Percentiles rank a stretch among this genome's conserved stretches.
Evolutionary conservation across 2,888 invertebrate genomes (phyloP).

Genomic region (Andrena haemorrhoa): DNA sequence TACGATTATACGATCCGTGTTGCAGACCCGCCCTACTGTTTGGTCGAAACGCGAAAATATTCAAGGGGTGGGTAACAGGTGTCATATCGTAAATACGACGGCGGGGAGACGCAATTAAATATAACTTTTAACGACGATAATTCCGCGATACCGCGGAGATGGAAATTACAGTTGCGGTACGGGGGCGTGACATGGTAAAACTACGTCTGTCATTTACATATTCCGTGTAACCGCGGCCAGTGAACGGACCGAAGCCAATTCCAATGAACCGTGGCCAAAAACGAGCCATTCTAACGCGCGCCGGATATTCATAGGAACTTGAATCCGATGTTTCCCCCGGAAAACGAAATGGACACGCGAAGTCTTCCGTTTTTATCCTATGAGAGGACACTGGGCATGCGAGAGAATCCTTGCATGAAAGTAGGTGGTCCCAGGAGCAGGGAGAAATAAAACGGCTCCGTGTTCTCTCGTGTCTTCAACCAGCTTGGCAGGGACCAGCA

Average conservation of each 20-base stretch:
- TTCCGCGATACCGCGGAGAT: neutral
- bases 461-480: too few species aligned
- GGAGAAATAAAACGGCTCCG: too few species aligned
- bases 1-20: conserved; percentile 7
- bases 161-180: conserved; percentile 12
- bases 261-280: conserved; percentile 23
- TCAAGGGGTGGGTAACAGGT: conserved; percentile 24
- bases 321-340: neutral
- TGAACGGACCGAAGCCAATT: conserved; percentile 14
- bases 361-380: neutral
- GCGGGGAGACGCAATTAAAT: conserved; percentile 13
- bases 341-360: neutral
- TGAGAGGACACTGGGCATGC: neutral
- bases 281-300: conserved; percentile 2
- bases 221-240: neutral
- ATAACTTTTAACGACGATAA: conserved; percentile 31
- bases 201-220: conserved; percentile 46
- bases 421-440: too few species aligned
- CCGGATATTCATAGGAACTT: conserved; percentile 20
- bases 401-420: too few species aligned
- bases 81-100: conserved; percentile 10
- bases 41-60: conserved; percentile 7
- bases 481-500: too few species aligned
- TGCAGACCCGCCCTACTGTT: too few species aligned
- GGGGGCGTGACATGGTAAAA: conserved; percentile 25